Conservation (phyloP, 2,888 invertebrate genomes). For the Hanleya hanleyi region DNA sequence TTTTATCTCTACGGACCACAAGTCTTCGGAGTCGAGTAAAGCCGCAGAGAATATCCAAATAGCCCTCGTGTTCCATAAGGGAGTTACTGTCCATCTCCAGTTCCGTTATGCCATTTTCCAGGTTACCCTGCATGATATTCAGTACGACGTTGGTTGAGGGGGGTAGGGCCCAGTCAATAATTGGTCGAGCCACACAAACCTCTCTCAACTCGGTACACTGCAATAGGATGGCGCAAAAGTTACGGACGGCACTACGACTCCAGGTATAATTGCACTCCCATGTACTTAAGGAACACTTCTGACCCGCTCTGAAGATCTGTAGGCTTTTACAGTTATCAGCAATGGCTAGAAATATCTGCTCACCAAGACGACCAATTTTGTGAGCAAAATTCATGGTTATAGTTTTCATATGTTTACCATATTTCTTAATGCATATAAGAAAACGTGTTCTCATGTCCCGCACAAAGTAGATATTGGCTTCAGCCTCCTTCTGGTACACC, state of each 20-base stretch:
- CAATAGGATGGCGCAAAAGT: conserved; percentile 35
- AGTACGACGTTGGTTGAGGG: conserved; percentile 36
- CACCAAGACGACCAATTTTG: conserved; percentile 39
- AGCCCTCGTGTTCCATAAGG: conserved; percentile 45
- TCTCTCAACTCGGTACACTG: conserved; percentile 32
- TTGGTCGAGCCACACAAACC: conserved; percentile 37
- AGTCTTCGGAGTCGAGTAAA: conserved; percentile 41
- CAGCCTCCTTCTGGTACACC: conserved; percentile 37
- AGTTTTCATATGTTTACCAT: conserved; percentile 45
- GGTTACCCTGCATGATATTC: conserved; percentile 21
- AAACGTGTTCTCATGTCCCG: conserved; percentile 43
- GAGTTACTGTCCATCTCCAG: conserved; percentile 43
- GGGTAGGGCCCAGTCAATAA: conserved; percentile 41
- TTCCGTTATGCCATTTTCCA: conserved; percentile 39
- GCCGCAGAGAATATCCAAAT: conserved; percentile 35
- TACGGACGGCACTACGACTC: conserved; percentile 37
- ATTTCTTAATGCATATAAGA: conserved; percentile 43
- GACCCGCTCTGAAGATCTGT: conserved; percentile 35
- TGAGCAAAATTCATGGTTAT: conserved; percentile 43
- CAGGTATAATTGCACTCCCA: conserved; percentile 30
- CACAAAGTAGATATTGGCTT: conserved; percentile 52
- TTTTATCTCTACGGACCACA: conserved; percentile 44
- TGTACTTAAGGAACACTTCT: conserved; percentile 28
- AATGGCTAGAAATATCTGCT: conserved; percentile 44
- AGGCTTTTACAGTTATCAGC: conserved; percentile 41